Evolutionary conservation across 2,113 vertebrate species (phyloP), one percentile per base, ranked within the genome.

Genomic region (Colaptes auratus): DNA sequence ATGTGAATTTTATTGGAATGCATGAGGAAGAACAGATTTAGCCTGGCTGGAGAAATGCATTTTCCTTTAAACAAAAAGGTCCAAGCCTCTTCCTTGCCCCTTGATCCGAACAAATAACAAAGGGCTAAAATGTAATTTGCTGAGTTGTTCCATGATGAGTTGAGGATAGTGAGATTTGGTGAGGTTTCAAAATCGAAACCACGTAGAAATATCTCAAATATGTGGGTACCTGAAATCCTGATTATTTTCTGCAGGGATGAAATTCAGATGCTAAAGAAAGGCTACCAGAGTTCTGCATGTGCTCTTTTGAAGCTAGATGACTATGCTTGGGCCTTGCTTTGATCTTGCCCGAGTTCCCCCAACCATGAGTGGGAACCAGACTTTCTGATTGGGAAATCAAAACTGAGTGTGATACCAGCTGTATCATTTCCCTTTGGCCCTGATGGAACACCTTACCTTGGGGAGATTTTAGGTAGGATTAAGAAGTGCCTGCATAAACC

Each of bases 1-100:
- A 92, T 83, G 42, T 67, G 72, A 89, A 77, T 95, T 92, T 95
- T 91, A 93, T 91, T 95, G 77, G 82, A 69, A 89, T 92, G 10
- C 48, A 74, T 91, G 69, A 67, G 18, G 89, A 91, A 91, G 84
- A 85, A 60, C 61, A 95, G 59, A 42, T 93, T 93, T 72, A 81
- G 36, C 36, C 42, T 71, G 67, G 56, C 36, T 95, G 72, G 60
- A 93, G 92, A 92, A 94, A 82, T 77, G 48, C 56, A 72, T 36
- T 90, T 93, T 88, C 36, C 42, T 23, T 61, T 90, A 61, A 93
- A 64, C 14, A 56, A 90, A 80, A 77, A 53, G 63, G 25, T 60
- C 60, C 70, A 85, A 75, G 36, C 16, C 30, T 94, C 44, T 88
- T 86, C 42, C 53, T 82, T 24, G 1, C 21, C 28, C 30, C 8